phyloP scores from a whole-genome alignment of 30 jellyfish, hydroid and myxozoan genomes.

The Mastigias papua region DNA sequence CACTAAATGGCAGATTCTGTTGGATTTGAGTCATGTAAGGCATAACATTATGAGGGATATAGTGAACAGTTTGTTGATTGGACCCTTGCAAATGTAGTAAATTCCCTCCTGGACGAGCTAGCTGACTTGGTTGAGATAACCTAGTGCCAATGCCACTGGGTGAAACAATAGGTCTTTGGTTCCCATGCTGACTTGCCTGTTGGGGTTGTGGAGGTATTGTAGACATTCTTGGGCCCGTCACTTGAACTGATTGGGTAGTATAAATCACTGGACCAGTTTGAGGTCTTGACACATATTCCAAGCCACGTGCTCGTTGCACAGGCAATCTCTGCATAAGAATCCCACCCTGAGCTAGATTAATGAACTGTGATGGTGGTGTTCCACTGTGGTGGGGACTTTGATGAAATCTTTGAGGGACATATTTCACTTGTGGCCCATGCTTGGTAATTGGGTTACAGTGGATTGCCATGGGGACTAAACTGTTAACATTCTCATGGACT shows the following conservation, averaged over 20 bases:
- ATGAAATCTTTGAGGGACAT: slow-evolving; percentile 67
- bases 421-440: slow-evolving; percentile 73
- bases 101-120: slow-evolving; percentile 36
- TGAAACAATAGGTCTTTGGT: slow-evolving; percentile 55
- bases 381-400: slow-evolving; percentile 26
- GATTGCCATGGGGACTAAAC: background rate
- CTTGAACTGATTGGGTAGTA: slow-evolving; percentile 72
- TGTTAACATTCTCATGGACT: background rate
- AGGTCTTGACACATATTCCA: slow-evolving; percentile 41
- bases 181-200: slow-evolving; percentile 58
- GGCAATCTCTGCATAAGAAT: slow-evolving; percentile 56
- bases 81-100: slow-evolving; percentile 56
- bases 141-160: slow-evolving; percentile 51
- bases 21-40: slow-evolving; percentile 44
- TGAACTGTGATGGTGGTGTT: slow-evolving; percentile 28
- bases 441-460: slow-evolving; percentile 31
- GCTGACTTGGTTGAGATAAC: slow-evolving; percentile 57
- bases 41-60: slow-evolving; percentile 66
- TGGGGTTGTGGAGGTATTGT: slow-evolving; percentile 78
- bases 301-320: slow-evolving; percentile 57
- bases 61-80: slow-evolving; percentile 60
- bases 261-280: slow-evolving; percentile 55
- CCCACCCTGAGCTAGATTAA: slow-evolving; percentile 63
- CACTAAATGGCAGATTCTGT: slow-evolving; percentile 27
- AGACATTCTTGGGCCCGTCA: slow-evolving; percentile 85